Evolutionary conservation across 2,888 invertebrate species (phyloP), one percentile per base, ranked within the genome.

Genomic region (Pocota personata): DNA sequence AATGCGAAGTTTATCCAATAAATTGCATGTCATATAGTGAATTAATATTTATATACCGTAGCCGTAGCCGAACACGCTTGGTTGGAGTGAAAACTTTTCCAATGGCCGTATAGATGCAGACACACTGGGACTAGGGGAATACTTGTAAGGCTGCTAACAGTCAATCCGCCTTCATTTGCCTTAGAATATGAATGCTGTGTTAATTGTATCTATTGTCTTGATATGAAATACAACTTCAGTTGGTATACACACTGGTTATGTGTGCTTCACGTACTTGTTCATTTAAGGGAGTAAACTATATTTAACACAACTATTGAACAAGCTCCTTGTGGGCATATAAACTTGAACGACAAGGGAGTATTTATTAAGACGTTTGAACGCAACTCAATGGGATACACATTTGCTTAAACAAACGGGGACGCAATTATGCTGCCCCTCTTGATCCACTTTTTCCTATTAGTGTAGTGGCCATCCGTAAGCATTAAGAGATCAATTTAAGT

Each of bases 1-100:
- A 60, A 77, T 60, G 52, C 32, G 30, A 79, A 72, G 79, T 72
- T 79, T 62, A 78, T 64, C 78, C 77, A 71, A 78, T 78, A 72
- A 72, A 79, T 72, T 71, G 64, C 58, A 72, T 64, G 79, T 57
- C 78, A 78, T 71, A 64, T 32, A 78, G 46, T 55, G 55, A 71
- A 71, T 64, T 78, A 62, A 71, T 71, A 78, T 78, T 71, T 55
- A 62, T 71, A 55, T 57, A 35, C 10, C 43, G 16, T 55, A 10
- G 62, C 7, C 30, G 16, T 30, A 21, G 40, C n/a, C 30, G 24
- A 7, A 14, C 10, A 32, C n/a, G 46, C 46, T 50, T 21, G 40
- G 14, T 50, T 24, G 73, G 14, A 21, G 43, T 40, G 52, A 62
- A 67, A 75, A 67, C 32, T 80, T 80, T 75, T 37, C 16, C 48